phyloP scores from a whole-genome alignment of 2,113 vertebrate species.

The Crotophaga sulcirostris region DNA sequence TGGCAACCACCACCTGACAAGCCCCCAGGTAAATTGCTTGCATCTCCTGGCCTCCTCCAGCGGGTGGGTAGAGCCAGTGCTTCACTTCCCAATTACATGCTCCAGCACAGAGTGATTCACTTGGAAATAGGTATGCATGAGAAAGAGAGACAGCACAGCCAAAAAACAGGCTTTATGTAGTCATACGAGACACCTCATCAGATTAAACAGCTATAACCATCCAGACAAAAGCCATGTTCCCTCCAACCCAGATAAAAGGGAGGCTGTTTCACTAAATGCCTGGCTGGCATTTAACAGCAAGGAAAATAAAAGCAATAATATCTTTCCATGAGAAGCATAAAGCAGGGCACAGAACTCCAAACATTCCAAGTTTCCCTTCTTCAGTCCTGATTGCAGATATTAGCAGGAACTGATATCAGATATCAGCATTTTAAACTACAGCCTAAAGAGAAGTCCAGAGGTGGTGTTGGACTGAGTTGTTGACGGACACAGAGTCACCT shows the following conservation, averaged over 20 bases:
- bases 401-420: not conserved
- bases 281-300: not conserved
- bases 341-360: not conserved
- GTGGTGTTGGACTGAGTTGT: not conserved
- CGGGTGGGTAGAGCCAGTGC: not conserved
- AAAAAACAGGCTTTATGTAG: not conserved
- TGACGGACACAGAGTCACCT: not conserved
- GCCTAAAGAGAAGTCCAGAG: not conserved
- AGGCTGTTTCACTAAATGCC: not conserved
- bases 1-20: not conserved
- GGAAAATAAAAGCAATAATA: not conserved
- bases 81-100: not conserved
- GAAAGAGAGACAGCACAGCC: not conserved
- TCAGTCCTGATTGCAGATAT: accelerated
- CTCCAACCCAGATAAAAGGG: not conserved
- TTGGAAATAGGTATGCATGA: not conserved
- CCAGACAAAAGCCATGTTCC: not conserved
- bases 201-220: not conserved
- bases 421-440: not conserved
- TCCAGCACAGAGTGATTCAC: not conserved
- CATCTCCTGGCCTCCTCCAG: not conserved
- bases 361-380: not conserved
- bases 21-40: accelerated
- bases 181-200: not conserved
- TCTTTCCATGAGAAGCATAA: not conserved